Evolutionary conservation across 1,140 invertebrate species (phyloP), one percentile per base, ranked within the genome.

Genomic region (Drosophila micromelanica): DNA sequence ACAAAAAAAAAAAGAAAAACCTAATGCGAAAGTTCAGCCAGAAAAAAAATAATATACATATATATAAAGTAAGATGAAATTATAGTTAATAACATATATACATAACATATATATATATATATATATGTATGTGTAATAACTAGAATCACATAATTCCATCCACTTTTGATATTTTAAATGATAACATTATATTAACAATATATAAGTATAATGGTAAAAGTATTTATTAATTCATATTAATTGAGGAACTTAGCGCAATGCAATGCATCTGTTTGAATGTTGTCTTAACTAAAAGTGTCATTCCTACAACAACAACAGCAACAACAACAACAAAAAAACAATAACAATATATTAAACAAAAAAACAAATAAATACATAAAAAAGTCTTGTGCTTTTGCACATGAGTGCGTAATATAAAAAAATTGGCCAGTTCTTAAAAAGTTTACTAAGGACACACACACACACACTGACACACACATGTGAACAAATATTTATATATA

Each of bases 101-200:
- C 76, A 59, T 76, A 56, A 69, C 55, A 70, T 54, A 61, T 49
- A 57, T 76, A 63, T 49, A 68, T 59, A 64, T 64, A 79, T 52
- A 79, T 69, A 69, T 49, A 43, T 52, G 75, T 76, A 75, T 76
- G 75, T 87, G 75, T 82, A 87, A 87, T 82, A 89, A 81, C 84
- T 87, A 87, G 84, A 84, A 89, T 89, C 84, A 87, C 84, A 87
- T 89, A 89, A 87, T 87, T 87, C 84, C 84, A 87, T 87, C 84
- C 84, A 87, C 76, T 87, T 87, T 87, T 89, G 84, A 87, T 87
- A 87, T 89, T 89, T 89, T 82, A 79, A 89, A 67, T 72, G 69
- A 81, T 55, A 65, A 73, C 48, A 65, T 72, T 54, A 72, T 65
- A 60, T 40, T n/a, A 63, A 69, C 32, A 46, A 51, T 57, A 49